phyloP scores from a whole-genome alignment of 2,797 vertebrate genomes.

The Propithecus deckenii region DNA sequence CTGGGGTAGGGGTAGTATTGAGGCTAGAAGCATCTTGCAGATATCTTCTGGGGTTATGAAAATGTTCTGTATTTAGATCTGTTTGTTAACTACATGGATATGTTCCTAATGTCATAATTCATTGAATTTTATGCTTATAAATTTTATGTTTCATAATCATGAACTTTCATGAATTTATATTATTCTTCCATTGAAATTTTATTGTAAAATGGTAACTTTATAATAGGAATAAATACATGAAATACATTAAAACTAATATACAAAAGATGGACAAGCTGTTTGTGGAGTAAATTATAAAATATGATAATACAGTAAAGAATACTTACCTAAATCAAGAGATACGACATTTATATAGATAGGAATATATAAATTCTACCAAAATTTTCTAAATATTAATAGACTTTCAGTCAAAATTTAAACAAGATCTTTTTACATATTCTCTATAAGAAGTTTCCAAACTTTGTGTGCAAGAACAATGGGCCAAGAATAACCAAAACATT shows the following conservation, averaged over 20 bases:
- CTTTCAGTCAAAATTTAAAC: background rate
- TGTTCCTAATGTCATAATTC: background rate
- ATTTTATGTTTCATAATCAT: background rate
- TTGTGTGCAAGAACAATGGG: background rate
- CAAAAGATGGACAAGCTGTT: background rate
- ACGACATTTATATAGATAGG: background rate
- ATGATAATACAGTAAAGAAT: background rate
- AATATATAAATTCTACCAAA: background rate
- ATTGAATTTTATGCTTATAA: background rate
- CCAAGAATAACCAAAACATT: background rate
- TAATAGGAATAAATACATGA: background rate
- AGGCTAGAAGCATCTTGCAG: background rate
- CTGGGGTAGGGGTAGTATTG: background rate
- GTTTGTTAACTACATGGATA: background rate
- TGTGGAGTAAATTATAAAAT: background rate
- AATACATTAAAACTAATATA: background rate
- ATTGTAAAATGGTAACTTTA: background rate
- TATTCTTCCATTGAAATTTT: background rate
- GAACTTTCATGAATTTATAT: background rate
- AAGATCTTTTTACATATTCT: background rate
- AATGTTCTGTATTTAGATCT: background rate
- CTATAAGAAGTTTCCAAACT: background rate
- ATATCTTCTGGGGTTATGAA: background rate
- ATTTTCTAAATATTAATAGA: background rate
- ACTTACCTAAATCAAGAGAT: background rate